Conservation (phyloP, 2,113 vertebrate species). For the Sturnus vulgaris region DNA sequence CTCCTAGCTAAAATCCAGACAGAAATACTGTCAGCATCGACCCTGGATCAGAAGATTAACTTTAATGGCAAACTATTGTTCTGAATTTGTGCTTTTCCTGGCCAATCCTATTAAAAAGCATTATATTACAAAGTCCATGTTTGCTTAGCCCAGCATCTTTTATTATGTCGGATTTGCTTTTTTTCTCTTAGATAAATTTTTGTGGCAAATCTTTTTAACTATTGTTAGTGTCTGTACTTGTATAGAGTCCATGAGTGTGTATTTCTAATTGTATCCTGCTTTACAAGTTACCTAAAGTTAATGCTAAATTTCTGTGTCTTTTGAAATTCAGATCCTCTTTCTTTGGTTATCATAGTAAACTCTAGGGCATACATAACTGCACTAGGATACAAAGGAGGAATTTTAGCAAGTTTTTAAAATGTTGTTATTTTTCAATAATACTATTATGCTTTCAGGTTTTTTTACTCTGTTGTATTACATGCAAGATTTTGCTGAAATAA, state of each 20-base stretch:
- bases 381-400: neutral
- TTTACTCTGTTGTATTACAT: neutral
- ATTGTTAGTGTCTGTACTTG: neutral
- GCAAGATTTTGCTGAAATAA: neutral
- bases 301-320: neutral
- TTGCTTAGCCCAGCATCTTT: neutral
- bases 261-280: neutral
- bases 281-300: neutral
- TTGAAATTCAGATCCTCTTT: neutral
- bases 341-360: neutral
- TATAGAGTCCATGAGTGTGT: neutral
- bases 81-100: neutral
- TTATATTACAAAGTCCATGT: neutral
- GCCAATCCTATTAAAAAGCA: neutral
- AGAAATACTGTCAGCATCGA: neutral
- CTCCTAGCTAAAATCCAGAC: neutral
- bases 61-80: conserved; percentile 17
- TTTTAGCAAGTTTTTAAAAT: neutral
- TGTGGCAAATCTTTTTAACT: neutral
- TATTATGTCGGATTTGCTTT: neutral
- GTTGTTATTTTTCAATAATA: neutral
- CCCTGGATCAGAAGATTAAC: neutral
- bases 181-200: neutral
- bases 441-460: neutral
- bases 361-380: neutral